These are phyloP conservation scores for Temnothorax ravouxi DNA, from an alignment of 2,888 invertebrate species.

Conservation along the genomic window DNA sequence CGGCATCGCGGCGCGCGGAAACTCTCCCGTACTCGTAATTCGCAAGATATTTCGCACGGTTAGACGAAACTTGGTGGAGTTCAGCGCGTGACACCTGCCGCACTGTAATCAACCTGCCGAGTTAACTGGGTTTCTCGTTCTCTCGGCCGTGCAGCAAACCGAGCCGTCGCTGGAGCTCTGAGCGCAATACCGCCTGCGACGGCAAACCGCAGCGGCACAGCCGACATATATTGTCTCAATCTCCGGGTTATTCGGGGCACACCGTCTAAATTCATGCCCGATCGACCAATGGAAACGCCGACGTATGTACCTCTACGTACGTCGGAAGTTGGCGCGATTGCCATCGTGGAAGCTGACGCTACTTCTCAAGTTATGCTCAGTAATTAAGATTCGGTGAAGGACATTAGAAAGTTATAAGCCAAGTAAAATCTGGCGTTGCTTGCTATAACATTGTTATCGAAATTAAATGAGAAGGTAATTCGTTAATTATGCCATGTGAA, in stretches of 20 bases:
- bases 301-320: slow-evolving; percentile 30
- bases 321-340: slow-evolving; percentile 36
- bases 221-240: slow-evolving; percentile 70
- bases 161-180: slow-evolving; percentile 37
- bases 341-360: slow-evolving; percentile 22
- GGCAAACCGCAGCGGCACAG: slow-evolving; percentile 49
- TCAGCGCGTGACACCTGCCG: slow-evolving; percentile 77
- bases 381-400: slow-evolving; percentile 47
- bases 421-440: slow-evolving; percentile 14
- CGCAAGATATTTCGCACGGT: slow-evolving; percentile 75
- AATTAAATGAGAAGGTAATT: slow-evolving; percentile 12
- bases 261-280: slow-evolving; percentile 60
- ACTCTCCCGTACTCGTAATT: slow-evolving; percentile 69
- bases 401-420: slow-evolving; percentile 50
- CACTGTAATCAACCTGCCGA: slow-evolving; percentile 77
- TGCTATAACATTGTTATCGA: not conserved
- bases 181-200: slow-evolving; percentile 53
- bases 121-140: slow-evolving; percentile 76
- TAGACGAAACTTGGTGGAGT: slow-evolving; percentile 74
- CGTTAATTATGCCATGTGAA: not conserved
- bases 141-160: slow-evolving; percentile 56
- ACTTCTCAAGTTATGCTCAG: slow-evolving; percentile 35
- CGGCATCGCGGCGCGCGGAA: slow-evolving; percentile 56
- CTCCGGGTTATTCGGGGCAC: slow-evolving; percentile 43
- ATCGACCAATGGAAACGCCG: slow-evolving; percentile 65